Evolutionary conservation across 2,113 vertebrate species (phyloP), one percentile per base, ranked within the genome.

Genomic region (Saguinus imperator): DNA sequence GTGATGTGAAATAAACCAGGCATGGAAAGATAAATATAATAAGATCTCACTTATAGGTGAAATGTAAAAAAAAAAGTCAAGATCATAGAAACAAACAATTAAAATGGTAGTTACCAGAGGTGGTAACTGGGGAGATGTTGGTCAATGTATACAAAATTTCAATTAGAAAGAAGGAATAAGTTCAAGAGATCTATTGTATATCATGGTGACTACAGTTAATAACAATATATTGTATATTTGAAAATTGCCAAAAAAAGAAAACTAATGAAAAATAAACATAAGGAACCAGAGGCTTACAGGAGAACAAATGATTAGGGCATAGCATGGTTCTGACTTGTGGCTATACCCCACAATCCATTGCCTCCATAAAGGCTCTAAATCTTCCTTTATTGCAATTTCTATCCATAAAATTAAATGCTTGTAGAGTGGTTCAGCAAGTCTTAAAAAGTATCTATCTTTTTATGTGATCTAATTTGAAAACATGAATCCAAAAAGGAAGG

Each of bases 391-490:
- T 83, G 52, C 27, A 80, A 27, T 75, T 87, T 90, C n/a, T 79
- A 45, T 29, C 20, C 23, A 91, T 79, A 94, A 82, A 95, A 52
- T 73, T 79, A 72, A 90, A 87, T 57, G 21, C 23, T 83, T 92
- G 27, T 82, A 94, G 73, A 95, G 89, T 83, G 43, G 21, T 61
- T 11, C 5, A 75, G 16, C 76, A 61, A 73, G 13, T 45, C 52
- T 80, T 92, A 29, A 87, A 87, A 93, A 52, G 20, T 58, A 5
- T 16, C 12, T 58, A 5, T 16, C 12, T 85, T 10, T 83, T 86
- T 95, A 52, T 40, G 73, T 72, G 43, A 94, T 70, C 58, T 90
- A 82, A 82, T 72, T 92, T 82, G 66, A 94, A 92, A 94, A 57
- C 16, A 20, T n/a, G 12, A 80, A 77, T 81, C 18, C 18, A 37